These are phyloP conservation scores for Microplitis manilae DNA, from an alignment of 2,888 invertebrate species.

Conservation along the genomic window DNA sequence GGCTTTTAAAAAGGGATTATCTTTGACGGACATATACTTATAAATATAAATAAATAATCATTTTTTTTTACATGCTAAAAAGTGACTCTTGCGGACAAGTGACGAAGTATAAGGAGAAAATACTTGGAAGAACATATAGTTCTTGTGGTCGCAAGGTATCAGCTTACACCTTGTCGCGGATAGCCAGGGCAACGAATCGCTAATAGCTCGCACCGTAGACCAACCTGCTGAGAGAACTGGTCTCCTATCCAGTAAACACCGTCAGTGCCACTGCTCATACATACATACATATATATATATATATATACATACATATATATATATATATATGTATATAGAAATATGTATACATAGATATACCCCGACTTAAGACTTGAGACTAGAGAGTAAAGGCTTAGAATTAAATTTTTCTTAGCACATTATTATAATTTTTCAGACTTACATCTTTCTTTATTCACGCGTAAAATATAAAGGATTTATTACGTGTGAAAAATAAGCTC, in stretches of 20 bases:
- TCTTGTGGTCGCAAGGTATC: slow-evolving; percentile 9
- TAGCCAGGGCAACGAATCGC: slow-evolving; percentile 17
- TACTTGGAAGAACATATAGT: slow-evolving; percentile 12
- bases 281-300: too few relatives aligned
- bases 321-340: too few relatives aligned
- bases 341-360: too few relatives aligned
- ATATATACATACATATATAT: too few relatives aligned
- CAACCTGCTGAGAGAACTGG: slow-evolving; percentile 18
- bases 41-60: neutral
- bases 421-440: neutral
- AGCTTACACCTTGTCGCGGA: slow-evolving; percentile 20
- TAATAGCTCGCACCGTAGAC: slow-evolving; percentile 14
- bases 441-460: neutral
- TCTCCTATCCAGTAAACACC: neutral
- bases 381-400: neutral
- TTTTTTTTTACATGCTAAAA: neutral
- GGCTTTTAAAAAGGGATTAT: neutral
- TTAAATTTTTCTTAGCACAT: neutral
- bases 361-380: neutral
- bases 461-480: neutral
- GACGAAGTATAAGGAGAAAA: neutral
- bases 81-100: neutral
- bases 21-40: neutral
- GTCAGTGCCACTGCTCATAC: neutral
- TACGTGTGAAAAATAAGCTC: neutral